Base-by-base conservation (phyloP, 2,888 invertebrate genomes). In the Boloria selene region DNA sequence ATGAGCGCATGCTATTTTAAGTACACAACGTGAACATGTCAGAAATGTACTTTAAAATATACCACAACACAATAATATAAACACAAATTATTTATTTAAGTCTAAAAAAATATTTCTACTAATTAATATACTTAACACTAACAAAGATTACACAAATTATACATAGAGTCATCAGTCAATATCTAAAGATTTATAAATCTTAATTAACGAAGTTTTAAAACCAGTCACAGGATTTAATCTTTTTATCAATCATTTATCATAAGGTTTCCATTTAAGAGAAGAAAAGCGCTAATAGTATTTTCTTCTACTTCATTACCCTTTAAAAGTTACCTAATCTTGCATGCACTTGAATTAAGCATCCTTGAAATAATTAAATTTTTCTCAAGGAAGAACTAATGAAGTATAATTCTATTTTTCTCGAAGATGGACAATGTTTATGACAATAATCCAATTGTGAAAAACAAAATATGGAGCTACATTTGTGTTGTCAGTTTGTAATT, bases 361-460 rank as follows among this genome's bases (percentile, higher is more conserved):
- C 26, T 56, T 56, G 56, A 44, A n/a, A 44, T 56, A 56, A 56
- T 45, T n/a, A n/a, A 44, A 56, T 45, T 56, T 55, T 56, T 56
- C 45, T 56, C 45, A 4, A 31, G 55, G 5, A 18, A n/a, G n/a
- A n/a, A n/a, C n/a, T n/a, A n/a, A n/a, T n/a, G n/a, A n/a, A n/a
- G n/a, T n/a, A n/a, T n/a, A n/a, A n/a, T n/a, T n/a, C n/a, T n/a
- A n/a, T n/a, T n/a, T n/a, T n/a, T n/a, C n/a, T n/a, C n/a, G n/a
- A n/a, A n/a, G n/a, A n/a, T n/a, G n/a, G n/a, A n/a, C n/a, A n/a
- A n/a, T n/a, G n/a, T n/a, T n/a, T 22, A 16, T 56, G 17, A 55
- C 10, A 44, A n/a, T 22, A 22, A 44, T 18, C 14, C 45, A 26
- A 13, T 56, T 45, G 45, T 45, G 26, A 56, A 45, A 22, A 56